A percentile compares a stretch with the other conserved stretches of the same genome.
Conservation (phyloP, 2,113 vertebrate genomes). For the Calypte anna region DNA sequence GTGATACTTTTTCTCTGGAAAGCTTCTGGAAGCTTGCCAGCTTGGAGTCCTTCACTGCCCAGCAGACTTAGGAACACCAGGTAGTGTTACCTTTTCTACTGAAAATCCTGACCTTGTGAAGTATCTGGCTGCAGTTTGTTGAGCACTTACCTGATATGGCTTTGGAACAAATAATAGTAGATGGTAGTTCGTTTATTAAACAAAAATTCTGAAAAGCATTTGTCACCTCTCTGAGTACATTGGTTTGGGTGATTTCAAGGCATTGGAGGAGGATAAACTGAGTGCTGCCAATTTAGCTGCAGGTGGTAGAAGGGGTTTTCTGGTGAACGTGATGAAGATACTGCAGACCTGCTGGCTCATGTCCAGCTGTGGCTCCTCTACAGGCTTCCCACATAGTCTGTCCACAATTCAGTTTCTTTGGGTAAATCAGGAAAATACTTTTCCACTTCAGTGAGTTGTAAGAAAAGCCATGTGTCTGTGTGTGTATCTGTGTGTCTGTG, state of each 20-base stretch:
- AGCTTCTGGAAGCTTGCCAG: not conserved
- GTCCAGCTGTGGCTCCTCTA: not conserved
- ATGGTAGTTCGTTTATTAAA: not conserved
- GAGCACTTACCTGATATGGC: not conserved
- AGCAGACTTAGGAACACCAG: not conserved
- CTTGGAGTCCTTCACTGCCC: not conserved
- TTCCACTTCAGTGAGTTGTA: fast-evolving
- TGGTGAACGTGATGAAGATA: fast-evolving
- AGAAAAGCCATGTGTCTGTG: not conserved
- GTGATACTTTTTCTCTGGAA: not conserved
- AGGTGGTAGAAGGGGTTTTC: not conserved
- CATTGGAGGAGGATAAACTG: not conserved
- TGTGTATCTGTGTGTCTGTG: not conserved
- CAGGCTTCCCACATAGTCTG: not conserved
- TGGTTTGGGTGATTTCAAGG: not conserved
- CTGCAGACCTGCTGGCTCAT: not conserved
- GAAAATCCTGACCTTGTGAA: not conserved
- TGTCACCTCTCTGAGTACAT: not conserved
- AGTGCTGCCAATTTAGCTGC: not conserved
- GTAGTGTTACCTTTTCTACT: not conserved
- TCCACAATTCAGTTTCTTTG: not conserved
- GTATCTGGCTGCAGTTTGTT: not conserved
- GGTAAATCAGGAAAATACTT: not conserved
- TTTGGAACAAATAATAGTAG: not conserved
- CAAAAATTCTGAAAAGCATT: not conserved